Base-by-base conservation (phyloP, 2,797 vertebrate genomes). In the Cirrhinus mrigala region DNA sequence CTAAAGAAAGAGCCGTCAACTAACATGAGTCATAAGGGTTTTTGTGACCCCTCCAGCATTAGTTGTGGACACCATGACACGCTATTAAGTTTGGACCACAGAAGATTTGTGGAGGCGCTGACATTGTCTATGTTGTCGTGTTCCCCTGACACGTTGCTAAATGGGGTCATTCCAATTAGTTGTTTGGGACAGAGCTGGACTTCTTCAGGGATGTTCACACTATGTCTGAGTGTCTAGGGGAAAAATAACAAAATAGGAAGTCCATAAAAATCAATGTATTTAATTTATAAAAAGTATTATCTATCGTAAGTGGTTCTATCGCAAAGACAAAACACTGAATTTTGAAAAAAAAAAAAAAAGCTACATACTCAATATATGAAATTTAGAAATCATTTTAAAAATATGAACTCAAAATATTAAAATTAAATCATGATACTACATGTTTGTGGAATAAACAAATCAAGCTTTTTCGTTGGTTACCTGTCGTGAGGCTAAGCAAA, bases 111-210 rank as follows among this genome's bases (percentile, higher is more conserved):
- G 93, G 93, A 92, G 94, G 90, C 92, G 88, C 91, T 94, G 93
- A 93, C 94, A 90, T 90, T 92, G 91, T 89, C 90, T 90, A 82
- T 92, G 92, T 89, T 92, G 93, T 93, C 88, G 88, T 86, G 90
- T 93, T 92, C 86, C 85, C 90, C 90, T 94, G 94, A 94, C 93
- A 92, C 89, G 89, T 88, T 91, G 92, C 93, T 95, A 95, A 96
- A 95, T 92, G 94, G 94, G 92, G 93, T 93, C 93, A 91, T 91
- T 92, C 92, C 93, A 95, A 94, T 96, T 95, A 95, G 93, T 90
- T 92, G 90, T 89, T 86, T 84, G 92, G 73, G 89, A 91, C 91
- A 90, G 85, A 90, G 90, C 86, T 91, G 83, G 80, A 88, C 89
- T 88, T 91, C 91, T 86, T 54, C 84, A 80, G 79, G 83, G 75